These are phyloP conservation scores for Sesia apiformis DNA, from an alignment of 2,888 invertebrate genomes.

Conservation along the genomic window DNA sequence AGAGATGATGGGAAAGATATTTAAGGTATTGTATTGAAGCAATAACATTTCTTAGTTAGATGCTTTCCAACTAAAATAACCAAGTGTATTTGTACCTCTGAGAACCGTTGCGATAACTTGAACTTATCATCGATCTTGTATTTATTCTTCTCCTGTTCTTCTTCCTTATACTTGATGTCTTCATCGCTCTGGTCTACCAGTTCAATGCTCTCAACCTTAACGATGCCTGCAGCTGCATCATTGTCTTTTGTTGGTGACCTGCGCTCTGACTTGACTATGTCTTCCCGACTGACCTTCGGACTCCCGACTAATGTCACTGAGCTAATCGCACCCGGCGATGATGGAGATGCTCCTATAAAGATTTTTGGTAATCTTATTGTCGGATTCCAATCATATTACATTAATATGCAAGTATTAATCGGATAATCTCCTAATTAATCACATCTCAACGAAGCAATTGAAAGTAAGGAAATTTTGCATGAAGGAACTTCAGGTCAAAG, in stretches of 20 bases:
- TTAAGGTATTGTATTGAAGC: too few relatives aligned
- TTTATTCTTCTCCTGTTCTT: slow-evolving; percentile 54
- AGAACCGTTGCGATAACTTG: slow-evolving; percentile 61
- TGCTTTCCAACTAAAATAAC: not conserved
- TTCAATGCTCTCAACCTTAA: slow-evolving; percentile 63
- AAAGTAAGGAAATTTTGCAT: too few relatives aligned
- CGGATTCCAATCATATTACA: too few relatives aligned
- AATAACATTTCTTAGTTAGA: too few relatives aligned
- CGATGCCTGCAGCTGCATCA: slow-evolving; percentile 34
- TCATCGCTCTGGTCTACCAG: slow-evolving; percentile 63
- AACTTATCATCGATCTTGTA: slow-evolving; percentile 57
- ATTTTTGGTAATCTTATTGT: too few relatives aligned
- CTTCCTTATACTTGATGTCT: slow-evolving; percentile 59
- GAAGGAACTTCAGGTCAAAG: too few relatives aligned
- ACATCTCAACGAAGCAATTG: too few relatives aligned
- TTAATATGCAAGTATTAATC: too few relatives aligned
- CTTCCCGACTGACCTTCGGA: slow-evolving; percentile 50
- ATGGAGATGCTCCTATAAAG: slow-evolving; percentile 66
- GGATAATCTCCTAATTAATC: too few relatives aligned
- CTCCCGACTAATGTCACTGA: slow-evolving; percentile 82
- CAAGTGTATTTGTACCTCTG: slow-evolving; percentile 41
- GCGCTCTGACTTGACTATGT: slow-evolving; percentile 23
- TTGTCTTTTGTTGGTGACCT: slow-evolving; percentile 48
- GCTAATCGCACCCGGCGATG: slow-evolving; percentile 83
- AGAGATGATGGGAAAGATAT: too few relatives aligned